These are phyloP conservation scores for Rhagium mordax DNA, from an alignment of 2,888 invertebrate species.

Conservation along the genomic window DNA sequence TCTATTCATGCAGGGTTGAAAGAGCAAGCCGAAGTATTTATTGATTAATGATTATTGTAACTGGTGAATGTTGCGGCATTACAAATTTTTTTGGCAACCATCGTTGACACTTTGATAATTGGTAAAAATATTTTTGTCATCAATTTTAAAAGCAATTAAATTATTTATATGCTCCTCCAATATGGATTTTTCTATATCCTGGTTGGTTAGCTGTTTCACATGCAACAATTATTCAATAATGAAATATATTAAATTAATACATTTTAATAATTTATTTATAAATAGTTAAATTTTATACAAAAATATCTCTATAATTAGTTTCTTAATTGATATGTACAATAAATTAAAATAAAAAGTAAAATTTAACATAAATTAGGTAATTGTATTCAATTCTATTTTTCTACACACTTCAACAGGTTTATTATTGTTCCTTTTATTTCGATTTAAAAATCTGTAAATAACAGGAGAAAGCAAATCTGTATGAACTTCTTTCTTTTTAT, in stretches of 20 bases:
- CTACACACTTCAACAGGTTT: background rate
- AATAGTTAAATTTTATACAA: conserved; percentile 13
- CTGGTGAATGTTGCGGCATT: too few species aligned
- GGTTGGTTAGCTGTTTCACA: too few species aligned
- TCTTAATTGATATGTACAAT: conserved; percentile 22
- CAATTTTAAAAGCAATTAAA: too few species aligned
- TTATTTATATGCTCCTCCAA: too few species aligned
- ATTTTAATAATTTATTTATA: conserved; percentile 16
- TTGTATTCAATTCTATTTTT: conserved; percentile 23
- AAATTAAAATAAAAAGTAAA: conserved; percentile 3
- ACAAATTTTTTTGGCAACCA: too few species aligned
- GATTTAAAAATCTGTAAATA: conserved; percentile 33
- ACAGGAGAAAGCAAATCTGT: conserved; percentile 33
- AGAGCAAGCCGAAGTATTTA: too few species aligned
- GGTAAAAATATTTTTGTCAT: too few species aligned
- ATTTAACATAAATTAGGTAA: conserved; percentile 6
- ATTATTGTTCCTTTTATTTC: background rate
- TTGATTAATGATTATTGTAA: too few species aligned
- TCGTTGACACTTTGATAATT: too few species aligned
- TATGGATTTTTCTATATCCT: too few species aligned
- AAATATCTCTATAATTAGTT: background rate
- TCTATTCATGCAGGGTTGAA: too few species aligned
- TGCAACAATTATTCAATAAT: too few species aligned
- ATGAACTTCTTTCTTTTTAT: conserved; percentile 16
- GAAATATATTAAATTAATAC: background rate